Percentiles rank a stretch among this genome's conserved stretches.
Conservation (phyloP, 2,797 vertebrate species). For the Muscicapa comitata region DNA sequence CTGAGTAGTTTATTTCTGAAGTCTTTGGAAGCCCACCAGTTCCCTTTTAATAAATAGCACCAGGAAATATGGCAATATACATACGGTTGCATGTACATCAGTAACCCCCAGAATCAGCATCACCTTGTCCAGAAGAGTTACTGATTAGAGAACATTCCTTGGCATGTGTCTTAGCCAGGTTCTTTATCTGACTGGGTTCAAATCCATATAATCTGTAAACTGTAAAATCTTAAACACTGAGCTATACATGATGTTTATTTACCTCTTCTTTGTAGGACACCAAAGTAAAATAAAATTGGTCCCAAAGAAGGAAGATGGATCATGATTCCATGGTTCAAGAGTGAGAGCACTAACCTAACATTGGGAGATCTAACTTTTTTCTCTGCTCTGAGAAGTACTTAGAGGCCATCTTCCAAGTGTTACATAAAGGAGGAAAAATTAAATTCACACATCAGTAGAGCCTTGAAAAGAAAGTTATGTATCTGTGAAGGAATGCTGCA, state of each 20-base stretch:
- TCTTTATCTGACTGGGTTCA: neutral
- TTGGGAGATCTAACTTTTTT: neutral
- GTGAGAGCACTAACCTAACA: neutral
- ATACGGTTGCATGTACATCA: neutral
- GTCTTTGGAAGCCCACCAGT: neutral
- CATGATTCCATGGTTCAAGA: neutral
- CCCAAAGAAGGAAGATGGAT: neutral
- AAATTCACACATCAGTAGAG: neutral
- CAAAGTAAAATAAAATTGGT: neutral
- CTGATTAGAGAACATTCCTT: neutral
- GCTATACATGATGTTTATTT: neutral
- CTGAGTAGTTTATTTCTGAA: neutral
- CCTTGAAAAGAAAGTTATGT: neutral
- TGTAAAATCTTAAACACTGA: neutral
- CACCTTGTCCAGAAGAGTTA: neutral
- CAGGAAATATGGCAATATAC: neutral
- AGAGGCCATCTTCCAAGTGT: neutral
- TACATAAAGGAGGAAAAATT: neutral
- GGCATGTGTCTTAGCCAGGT: neutral
- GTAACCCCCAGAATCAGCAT: fast-evolving
- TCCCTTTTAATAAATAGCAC: neutral
- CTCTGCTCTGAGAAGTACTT: neutral
- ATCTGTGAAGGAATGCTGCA: neutral
- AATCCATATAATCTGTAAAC: neutral
- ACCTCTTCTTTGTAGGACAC: neutral